A percentile compares a stretch with the other conserved stretches of the same genome.
These are phyloP conservation scores for Syngnathus typhle DNA, from an alignment of 2,113 vertebrate genomes.

Conservation along the genomic window DNA sequence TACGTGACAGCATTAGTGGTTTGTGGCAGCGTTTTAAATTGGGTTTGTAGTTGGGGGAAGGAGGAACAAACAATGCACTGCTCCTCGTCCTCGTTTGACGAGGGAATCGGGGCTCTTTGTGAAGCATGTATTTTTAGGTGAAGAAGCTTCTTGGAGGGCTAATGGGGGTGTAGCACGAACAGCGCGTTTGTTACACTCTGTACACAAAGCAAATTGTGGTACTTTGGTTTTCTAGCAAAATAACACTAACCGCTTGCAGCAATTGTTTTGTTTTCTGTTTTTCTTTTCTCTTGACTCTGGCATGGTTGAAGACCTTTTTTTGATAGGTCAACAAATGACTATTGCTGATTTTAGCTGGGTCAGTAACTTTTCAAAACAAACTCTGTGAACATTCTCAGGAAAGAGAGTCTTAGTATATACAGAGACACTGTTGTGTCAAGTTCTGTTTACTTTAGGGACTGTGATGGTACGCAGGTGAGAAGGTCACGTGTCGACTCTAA, in stretches of 20 bases:
- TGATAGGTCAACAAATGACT: background rate
- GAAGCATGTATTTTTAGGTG: conserved; percentile 32
- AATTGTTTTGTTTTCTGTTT: background rate
- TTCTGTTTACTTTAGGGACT: conserved; percentile 29
- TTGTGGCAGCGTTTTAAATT: conserved; percentile 16
- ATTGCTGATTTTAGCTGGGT: background rate
- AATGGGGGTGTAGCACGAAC: conserved; percentile 33
- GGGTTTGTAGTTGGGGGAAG: conserved; percentile 12
- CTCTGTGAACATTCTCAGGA: no score
- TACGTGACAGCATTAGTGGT: conserved; percentile 11
- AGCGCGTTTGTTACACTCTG: conserved; percentile 25
- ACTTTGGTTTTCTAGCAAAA: background rate
- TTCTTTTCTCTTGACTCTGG: background rate
- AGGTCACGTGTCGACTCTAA: conserved; percentile 13
- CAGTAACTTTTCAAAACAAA: no score
- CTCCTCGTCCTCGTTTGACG: conserved; percentile 10
- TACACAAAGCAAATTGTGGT: conserved; percentile 20
- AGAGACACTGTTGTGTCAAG: conserved; percentile 37
- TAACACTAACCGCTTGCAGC: background rate
- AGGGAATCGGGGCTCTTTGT: conserved; percentile 29
- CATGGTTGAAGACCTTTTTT: no score
- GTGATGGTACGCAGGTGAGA: conserved; percentile 28
- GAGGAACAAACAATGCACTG: conserved; percentile 24
- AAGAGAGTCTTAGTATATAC: background rate
- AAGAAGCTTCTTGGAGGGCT: conserved; percentile 17